Conservation (phyloP, 2,888 invertebrate species). For the Crossocerus cetratus region DNA sequence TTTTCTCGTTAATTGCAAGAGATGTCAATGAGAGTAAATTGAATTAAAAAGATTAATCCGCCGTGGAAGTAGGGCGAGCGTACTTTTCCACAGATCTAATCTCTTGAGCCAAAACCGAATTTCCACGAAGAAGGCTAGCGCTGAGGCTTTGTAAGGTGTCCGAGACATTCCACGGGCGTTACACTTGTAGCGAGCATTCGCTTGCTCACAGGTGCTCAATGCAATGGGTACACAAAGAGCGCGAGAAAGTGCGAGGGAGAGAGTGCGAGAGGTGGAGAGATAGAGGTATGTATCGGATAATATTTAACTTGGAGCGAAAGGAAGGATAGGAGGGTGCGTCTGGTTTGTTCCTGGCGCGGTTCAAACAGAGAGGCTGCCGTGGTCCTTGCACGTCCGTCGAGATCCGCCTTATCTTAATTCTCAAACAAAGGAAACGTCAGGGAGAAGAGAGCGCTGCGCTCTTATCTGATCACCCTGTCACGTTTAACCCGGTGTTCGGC, state of each 20-base stretch:
- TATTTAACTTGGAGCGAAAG: constrained; percentile 51
- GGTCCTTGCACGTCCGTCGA: constrained; percentile 34
- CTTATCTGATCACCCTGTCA: constrained; percentile 63
- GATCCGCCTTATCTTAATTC: constrained; percentile 65
- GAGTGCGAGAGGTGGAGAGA: neutral
- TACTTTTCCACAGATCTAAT: neutral
- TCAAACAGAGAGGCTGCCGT: constrained; percentile 58
- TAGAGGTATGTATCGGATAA: constrained; percentile 39
- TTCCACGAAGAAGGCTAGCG: neutral
- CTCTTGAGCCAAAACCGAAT: neutral
- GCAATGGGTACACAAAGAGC: constrained; percentile 41
- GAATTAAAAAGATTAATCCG: neutral
- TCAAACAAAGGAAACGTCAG: constrained; percentile 64
- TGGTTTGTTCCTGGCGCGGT: constrained; percentile 66
- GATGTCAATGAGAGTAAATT: too few relatives aligned
- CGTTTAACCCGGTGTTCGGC: constrained; percentile 27
- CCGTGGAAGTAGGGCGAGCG: neutral
- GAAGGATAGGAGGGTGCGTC: constrained; percentile 60
- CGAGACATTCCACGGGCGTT: neutral
- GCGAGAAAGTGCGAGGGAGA: neutral
- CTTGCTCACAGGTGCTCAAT: constrained; percentile 31
- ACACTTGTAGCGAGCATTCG: constrained; percentile 24
- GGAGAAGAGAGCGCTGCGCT: constrained; percentile 37
- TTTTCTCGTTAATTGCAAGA: too few relatives aligned
- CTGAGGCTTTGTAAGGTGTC: too few relatives aligned